Base-by-base conservation (phyloP, 1,140 invertebrate genomes). In the Trachymyrmex septentrionalis region DNA sequence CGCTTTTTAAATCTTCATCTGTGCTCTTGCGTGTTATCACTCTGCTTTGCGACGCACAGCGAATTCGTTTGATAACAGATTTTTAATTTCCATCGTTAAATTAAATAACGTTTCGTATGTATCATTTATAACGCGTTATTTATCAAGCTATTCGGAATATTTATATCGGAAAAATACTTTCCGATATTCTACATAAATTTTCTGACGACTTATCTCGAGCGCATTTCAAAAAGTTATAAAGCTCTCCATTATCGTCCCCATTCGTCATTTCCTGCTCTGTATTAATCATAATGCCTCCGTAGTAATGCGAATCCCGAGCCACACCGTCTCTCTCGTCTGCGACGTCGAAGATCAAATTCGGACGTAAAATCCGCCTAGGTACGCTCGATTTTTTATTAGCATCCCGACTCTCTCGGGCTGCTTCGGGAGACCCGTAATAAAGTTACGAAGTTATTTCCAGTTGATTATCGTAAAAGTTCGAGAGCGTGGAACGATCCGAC, bases 381-480 rank as follows among this genome's bases (percentile, higher is more conserved):
- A 84, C 61, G 73, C 82, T 63, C 76, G 61, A 84, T 87, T 90
- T 90, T 90, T 89, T 89, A 84, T 90, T 87, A 78, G 63, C 48
- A 19, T 48, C 57, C n/a, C 19, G 55, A 24, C 53, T 50, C 63
- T 30, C 67, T 50, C 21, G 50, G 64, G 50, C 38, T 57, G 59
- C 80, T 84, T 73, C 69, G 86, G 82, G 86, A 86, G 91, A 89
- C 84, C 63, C 85, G 87, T 88, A 92, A 93, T 92, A 93, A 92
- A 93, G 92, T 93, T 92, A 92, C 91, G 88, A 92, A 93, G 87
- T 92, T 92, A 92, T 93, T 92, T 90, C 91, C 90, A 91, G 88
- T 93, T 92, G 92, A 92, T 92, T 93, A 92, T 93, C 92, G 92
- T 93, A 92, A 92, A 92, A 93, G 91, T 92, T 92, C 30, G 86